Evolutionary conservation across 1,140 invertebrate species (phyloP).

Genomic region (Drosophila ananassae): DNA sequence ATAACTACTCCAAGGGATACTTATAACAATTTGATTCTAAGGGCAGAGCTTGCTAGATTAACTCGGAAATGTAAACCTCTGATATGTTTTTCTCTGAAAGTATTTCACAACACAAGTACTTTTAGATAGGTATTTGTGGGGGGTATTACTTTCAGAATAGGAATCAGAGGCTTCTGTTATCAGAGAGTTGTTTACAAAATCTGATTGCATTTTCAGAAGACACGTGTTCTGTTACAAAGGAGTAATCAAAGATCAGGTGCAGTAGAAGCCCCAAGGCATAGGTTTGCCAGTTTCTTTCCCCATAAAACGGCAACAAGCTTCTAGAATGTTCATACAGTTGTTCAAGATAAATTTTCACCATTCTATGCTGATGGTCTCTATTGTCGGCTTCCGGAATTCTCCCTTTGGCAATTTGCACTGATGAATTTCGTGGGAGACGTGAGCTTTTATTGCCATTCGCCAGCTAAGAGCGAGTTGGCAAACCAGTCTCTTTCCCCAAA

Average conservation of each 20-base stretch:
- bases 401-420: constrained; percentile 7
- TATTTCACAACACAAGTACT: background rate
- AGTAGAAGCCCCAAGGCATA: too few relatives aligned
- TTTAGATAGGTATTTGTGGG: too few relatives aligned
- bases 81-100: background rate
- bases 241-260: too few relatives aligned
- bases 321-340: background rate
- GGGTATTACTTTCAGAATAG: too few relatives aligned
- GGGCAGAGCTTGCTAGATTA: too few relatives aligned
- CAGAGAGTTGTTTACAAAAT: background rate
- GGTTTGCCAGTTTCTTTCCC: too few relatives aligned
- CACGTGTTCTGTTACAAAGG: background rate
- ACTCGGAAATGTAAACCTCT: background rate
- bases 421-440: background rate
- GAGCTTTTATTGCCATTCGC: background rate
- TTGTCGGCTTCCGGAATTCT: constrained; percentile 11
- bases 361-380: background rate
- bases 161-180: background rate
- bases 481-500: background rate
- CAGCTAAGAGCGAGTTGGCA: background rate
- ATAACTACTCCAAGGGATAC: background rate
- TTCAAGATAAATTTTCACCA: background rate
- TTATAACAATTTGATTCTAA: background rate
- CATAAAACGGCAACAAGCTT: too few relatives aligned
- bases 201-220: background rate